Evolutionary conservation across 2,797 vertebrate species (phyloP), one percentile per base, ranked within the genome.

Genomic region (Apodemus agrarius): DNA sequence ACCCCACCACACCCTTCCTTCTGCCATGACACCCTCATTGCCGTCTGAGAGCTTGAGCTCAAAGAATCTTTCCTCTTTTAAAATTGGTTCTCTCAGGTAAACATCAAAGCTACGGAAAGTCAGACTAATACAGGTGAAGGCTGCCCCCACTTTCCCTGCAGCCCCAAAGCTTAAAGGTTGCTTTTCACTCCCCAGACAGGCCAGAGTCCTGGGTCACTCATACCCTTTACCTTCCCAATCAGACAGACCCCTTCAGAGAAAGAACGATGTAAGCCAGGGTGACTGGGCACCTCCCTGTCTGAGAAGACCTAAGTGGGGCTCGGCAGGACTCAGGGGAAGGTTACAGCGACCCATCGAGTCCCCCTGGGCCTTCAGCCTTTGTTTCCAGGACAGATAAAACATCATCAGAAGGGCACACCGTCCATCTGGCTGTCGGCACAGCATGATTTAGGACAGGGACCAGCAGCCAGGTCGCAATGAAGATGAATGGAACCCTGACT

Each of bases 361-460:
- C 76, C 74, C 57, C 59, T 31, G 1, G 13, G 57, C 52, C 26
- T 69, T 76, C 52, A 7, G 80, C 29, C 14, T 82, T 96, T 90
- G 54, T 84, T 84, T 95, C 54, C 79, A 78, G 81, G 67, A 85
- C 89, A 87, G 12, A 93, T 0, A 59, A 84, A 52, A 21, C 86
- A 34, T 40, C 63, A 78, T 37, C 74, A 13, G 63, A 37, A 6
- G 13, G 21, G 21, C 37, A 0, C 29, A 0, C 67, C 24, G 95
- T 96, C 97, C 97, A 82, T 43, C 97, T 96, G 98, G 98, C 97
- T 92, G 96, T 96, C 85, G 89, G 90, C 93, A 14, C 4, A 0
- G 63, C 0, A 0, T 94, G 97, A 96, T 93, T 97, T 96, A 96
- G 88, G 74, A 57, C 79, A 76, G 81, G 69, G 79, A 89, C 54